These are phyloP conservation scores for Autographa gamma DNA, from an alignment of 2,888 invertebrate species.

Conservation along the genomic window DNA sequence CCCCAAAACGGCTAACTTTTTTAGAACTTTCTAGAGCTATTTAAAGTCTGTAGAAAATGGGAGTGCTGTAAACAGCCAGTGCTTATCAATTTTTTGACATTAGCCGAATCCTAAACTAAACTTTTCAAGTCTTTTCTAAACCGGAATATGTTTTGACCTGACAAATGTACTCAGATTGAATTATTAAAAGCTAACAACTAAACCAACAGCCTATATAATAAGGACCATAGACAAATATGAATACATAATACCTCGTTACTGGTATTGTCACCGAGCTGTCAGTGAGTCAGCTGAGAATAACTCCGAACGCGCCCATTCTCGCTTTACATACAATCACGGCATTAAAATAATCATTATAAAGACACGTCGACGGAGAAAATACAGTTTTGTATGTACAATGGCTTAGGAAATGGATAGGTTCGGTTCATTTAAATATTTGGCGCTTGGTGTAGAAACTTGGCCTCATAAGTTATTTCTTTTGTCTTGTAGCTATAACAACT, in stretches of 20 bases:
- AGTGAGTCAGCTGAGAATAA: constrained; percentile 56
- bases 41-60: too few relatives aligned
- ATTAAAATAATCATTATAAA: constrained; percentile 62
- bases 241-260: constrained; percentile 36
- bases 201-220: constrained; percentile 20
- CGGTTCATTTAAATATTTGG: constrained; percentile 16
- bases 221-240: constrained; percentile 41
- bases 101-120: too few relatives aligned
- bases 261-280: constrained; percentile 56
- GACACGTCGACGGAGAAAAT: constrained; percentile 39
- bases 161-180: neutral
- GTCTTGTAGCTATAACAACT: neutral
- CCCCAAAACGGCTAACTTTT: too few relatives aligned
- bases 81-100: too few relatives aligned
- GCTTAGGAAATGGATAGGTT: constrained; percentile 17
- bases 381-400: constrained; percentile 23
- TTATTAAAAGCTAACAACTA: neutral
- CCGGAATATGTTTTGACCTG: neutral
- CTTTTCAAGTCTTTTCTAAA: neutral
- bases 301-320: constrained; percentile 51
- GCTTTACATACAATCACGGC: constrained; percentile 71
- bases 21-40: too few relatives aligned
- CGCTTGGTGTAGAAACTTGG: constrained; percentile 25
- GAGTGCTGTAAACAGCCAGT: too few relatives aligned
- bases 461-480: neutral